Conservation (phyloP, 2,113 vertebrate species). For the Lophochroa leadbeateri region DNA sequence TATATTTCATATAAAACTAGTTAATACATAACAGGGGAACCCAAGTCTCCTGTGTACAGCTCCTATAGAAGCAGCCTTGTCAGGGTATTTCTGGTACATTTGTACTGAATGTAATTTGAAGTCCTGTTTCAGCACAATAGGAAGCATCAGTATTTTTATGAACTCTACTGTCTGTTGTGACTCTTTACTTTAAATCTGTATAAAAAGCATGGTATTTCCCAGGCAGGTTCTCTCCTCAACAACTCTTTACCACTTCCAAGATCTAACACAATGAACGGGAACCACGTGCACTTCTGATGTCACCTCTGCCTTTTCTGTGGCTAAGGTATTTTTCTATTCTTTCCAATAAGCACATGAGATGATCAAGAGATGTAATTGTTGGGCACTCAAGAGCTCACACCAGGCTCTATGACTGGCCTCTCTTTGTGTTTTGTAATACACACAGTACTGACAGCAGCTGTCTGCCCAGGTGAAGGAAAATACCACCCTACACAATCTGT, state of each 20-base stretch:
- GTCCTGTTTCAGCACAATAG: neutral
- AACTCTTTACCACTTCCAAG: neutral
- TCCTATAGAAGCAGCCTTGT: neutral
- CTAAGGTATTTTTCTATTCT: neutral
- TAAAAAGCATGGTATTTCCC: neutral
- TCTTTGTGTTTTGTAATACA: neutral
- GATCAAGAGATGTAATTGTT: neutral
- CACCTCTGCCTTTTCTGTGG: neutral
- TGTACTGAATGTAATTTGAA: neutral
- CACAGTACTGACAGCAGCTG: neutral
- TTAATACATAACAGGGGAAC: neutral
- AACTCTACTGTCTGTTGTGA: neutral
- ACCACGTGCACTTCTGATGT: fast-evolving
- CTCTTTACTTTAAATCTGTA: neutral
- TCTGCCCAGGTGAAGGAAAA: neutral
- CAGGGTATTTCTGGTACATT: neutral
- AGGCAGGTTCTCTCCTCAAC: neutral
- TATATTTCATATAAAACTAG: neutral
- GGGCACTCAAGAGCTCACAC: neutral
- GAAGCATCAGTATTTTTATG: neutral
- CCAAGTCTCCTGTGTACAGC: neutral
- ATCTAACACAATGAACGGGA: neutral
- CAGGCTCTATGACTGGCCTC: neutral
- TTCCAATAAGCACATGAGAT: neutral
- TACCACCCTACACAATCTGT: neutral